Evolutionary conservation across 1,140 invertebrate species (phyloP), one percentile per base, ranked within the genome.

Genomic region (Drosophila carrolli): DNA sequence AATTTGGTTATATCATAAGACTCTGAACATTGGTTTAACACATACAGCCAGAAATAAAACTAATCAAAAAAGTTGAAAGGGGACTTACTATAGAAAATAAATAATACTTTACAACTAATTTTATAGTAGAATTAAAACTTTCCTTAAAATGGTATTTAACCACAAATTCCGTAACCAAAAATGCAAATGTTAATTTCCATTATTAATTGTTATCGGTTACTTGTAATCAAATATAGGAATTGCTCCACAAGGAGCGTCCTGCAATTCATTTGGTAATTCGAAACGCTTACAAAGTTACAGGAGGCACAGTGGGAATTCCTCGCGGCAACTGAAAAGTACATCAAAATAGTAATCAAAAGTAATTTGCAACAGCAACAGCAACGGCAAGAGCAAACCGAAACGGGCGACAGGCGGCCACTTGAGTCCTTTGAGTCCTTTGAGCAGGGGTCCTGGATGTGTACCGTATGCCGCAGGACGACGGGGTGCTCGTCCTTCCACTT

Each of bases 301-400:
- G 5, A 29, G 9, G 65, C 75, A 47, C 84, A 53, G 71, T 76
- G 81, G 80, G 80, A 83, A 74, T 82, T 75, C 48, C 29, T 44
- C 56, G 65, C 53, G 53, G 43, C 14, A 65, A 71, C 76, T 81
- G 58, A 78, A 86, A 86, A 75, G 82, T 81, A 81, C 83, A 88
- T 86, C 83, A 82, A 82, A 86, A 88, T 86, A 82, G 78, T 77
- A 89, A 89, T 88, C 84, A 88, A 88, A 84, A 80, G 80, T 89
- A 89, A 88, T 88, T 83, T 83, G 68, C 73, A 83, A 66, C 66
- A 81, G 59, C 47, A 72, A 51, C 48, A 27, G 29, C 29, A 32
- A 8, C 29, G 8, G 23, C 23, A 38, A 10, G 4, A 11, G 48
- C 48, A 32, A 50, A 35, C 48, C 29, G 48, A 51, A 51, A 51